Conservation (phyloP, 1,140 invertebrate genomes). For the Portunus trituberculatus region DNA sequence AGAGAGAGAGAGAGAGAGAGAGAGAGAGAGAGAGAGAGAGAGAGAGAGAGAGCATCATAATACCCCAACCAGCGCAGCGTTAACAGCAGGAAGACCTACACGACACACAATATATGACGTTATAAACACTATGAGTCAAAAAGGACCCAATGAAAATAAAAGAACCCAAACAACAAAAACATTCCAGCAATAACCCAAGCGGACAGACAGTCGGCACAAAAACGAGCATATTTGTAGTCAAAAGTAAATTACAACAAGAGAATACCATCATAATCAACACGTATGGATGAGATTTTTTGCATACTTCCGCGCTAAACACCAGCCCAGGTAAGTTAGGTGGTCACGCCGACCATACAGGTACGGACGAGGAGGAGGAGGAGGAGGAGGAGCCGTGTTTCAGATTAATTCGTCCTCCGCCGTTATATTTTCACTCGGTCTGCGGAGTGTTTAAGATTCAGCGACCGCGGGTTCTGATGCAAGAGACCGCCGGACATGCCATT, state of each 20-base stretch:
- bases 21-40: no score
- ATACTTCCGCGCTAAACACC: neutral
- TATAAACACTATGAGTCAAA: no score
- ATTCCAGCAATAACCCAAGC: no score
- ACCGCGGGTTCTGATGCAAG: slow-evolving; percentile 32
- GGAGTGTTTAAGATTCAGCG: neutral
- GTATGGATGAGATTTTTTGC: slow-evolving; percentile 28
- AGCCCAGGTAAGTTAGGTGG: neutral
- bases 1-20: no score
- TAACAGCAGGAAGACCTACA: no score
- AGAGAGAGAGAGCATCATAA: no score
- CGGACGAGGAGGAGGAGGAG: neutral
- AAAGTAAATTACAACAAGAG: slow-evolving; percentile 23
- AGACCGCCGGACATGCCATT: slow-evolving; percentile 44
- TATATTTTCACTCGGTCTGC: neutral
- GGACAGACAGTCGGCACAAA: neutral
- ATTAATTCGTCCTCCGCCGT: slow-evolving; percentile 28
- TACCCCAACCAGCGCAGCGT: no score
- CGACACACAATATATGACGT: no score
- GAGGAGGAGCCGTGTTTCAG: neutral
- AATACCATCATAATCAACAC: neutral
- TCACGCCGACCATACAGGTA: neutral
- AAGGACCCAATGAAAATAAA: no score
- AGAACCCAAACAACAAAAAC: no score
- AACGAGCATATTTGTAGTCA: neutral